A percentile compares a stretch with the other conserved stretches of the same genome.
phyloP scores from a whole-genome alignment of 92 coral and sea anemone species.

The Epizoanthus ramosus region DNA sequence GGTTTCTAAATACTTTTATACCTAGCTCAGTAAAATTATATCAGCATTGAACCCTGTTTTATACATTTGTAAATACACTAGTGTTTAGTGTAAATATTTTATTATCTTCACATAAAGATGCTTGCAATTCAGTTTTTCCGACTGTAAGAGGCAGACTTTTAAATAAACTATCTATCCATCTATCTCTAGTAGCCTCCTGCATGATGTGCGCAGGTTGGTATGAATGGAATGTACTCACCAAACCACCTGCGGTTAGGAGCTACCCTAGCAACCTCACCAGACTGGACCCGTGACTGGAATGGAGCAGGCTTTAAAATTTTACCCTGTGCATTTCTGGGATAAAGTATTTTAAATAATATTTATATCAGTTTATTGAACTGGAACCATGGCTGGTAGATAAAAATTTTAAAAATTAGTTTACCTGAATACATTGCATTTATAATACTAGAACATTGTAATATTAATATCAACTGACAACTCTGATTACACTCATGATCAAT shows the following conservation, averaged over 20 bases:
- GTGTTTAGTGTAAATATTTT: no score
- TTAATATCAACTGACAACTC: no score
- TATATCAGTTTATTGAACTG: not conserved
- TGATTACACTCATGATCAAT: no score
- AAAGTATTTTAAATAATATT: not conserved
- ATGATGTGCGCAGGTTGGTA: not conserved
- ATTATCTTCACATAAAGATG: no score
- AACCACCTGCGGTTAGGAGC: slow-evolving; percentile 98
- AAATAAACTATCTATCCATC: no score
- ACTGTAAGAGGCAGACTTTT: no score
- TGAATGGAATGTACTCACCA: slow-evolving; percentile 60
- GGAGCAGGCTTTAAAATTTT: slow-evolving; percentile 92
- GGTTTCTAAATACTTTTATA: no score
- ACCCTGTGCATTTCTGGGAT: slow-evolving; percentile 77
- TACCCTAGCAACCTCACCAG: slow-evolving; percentile 96
- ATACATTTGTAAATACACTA: no score
- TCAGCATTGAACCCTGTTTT: no score
- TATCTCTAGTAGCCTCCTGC: not conserved
- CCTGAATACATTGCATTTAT: not conserved
- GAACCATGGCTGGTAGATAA: not conserved
- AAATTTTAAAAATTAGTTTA: not conserved
- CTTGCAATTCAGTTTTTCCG: no score
- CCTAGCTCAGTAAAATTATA: no score
- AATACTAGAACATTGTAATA: not conserved
- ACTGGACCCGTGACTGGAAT: slow-evolving; percentile 71